phyloP scores from a whole-genome alignment of 2,113 vertebrate species.

The Perca fluviatilis region DNA sequence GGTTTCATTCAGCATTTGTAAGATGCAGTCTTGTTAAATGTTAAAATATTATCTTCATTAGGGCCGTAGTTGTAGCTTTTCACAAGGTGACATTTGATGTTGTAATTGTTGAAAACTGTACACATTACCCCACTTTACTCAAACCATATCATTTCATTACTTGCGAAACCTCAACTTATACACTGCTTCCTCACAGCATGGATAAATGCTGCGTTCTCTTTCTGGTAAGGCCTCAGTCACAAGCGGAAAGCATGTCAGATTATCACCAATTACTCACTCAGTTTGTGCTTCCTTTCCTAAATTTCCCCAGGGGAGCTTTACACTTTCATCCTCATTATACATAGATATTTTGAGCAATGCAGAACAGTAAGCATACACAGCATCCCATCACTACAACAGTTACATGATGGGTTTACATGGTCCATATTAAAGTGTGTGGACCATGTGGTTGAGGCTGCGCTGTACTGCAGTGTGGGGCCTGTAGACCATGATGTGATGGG shows the following conservation, averaged over 20 bases:
- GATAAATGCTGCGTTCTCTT: constrained; percentile 7
- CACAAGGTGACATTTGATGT: neutral
- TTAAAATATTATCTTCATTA: too few relatives aligned
- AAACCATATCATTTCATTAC: constrained; percentile 29
- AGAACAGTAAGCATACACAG: neutral
- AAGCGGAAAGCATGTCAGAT: constrained; percentile 41
- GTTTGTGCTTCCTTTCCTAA: constrained; percentile 9
- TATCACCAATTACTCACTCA: constrained; percentile 34
- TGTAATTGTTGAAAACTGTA: neutral
- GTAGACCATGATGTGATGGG: neutral
- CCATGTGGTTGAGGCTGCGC: neutral
- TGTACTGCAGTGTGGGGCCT: neutral
- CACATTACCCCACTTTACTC: neutral
- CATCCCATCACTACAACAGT: neutral
- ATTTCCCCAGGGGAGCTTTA: constrained; percentile 1
- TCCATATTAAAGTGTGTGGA: neutral
- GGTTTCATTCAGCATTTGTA: neutral
- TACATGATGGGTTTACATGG: neutral
- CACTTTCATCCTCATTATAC: neutral
- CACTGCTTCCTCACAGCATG: neutral
- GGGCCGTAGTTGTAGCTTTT: neutral
- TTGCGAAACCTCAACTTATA: neutral
- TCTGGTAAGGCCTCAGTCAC: constrained; percentile 36
- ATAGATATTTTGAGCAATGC: neutral
- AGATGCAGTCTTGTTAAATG: neutral